Base-by-base conservation (phyloP, 2,113 vertebrate genomes). In the Gymnobelideus leadbeateri region DNA sequence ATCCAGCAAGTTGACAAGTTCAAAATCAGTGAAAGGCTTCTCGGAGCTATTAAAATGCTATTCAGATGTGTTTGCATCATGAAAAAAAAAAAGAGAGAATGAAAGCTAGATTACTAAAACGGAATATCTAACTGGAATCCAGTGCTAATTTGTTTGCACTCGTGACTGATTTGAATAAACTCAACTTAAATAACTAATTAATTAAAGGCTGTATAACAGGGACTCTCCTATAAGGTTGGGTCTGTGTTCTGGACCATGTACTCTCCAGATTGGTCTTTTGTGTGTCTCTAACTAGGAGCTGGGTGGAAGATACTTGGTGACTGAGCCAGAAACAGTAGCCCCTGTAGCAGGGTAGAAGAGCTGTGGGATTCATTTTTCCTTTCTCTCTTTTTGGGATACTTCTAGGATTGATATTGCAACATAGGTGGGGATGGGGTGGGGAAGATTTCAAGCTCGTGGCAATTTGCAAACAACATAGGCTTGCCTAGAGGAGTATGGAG, bases 91-190 rank as follows among this genome's bases (percentile, higher is more conserved):
- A 26, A 12, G 51, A 11, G 92, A 26, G 19, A 55, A 46, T 77
- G 8, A 26, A 90, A 31, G 90, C 21, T 37, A 89, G 92, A 95
- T 12, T 90, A 93, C 37, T 93, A 49, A 52, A 96, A 94, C 89
- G 25, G 95, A 94, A 77, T 94, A 43, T 92, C 54, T 93, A 93
- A 91, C 3, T 7, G 93, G 25, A 23, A 8, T 52, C 91, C 54
- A 16, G 2, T 25, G 51, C 43, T 51, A 89, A n/a, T 89, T 92
- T 92, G 53, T 61, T 47, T 52, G 92, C 77, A 89, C 6, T 95
- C 7, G 89, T 84, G n/a, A 28, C 50, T 93, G 54, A 93, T 89
- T n/a, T 90, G 47, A 47, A 91, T 3, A 5, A 24, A 24, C 61
- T 94, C 50, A 43, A 43, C 47, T 49, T 49, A 77, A 77, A 61